Base-by-base conservation (phyloP, 2,888 invertebrate genomes). In the Ctena decussata region DNA sequence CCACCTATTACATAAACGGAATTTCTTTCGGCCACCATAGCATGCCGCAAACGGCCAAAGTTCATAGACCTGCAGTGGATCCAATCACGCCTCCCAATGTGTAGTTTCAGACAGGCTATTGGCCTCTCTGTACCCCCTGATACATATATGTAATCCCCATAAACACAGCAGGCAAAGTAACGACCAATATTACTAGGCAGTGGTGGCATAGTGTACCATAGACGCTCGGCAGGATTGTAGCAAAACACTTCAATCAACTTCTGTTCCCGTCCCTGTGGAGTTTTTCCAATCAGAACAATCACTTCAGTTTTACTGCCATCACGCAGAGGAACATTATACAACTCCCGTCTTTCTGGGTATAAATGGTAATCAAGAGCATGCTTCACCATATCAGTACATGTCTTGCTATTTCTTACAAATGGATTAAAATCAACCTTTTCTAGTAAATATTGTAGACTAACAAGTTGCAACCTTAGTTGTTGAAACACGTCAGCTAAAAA, bases 31-130 rank as follows among this genome's bases (percentile, higher is more conserved):
- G 87, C 60, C 0, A 89, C 89, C 89, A 89, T 89, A 0, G 87
- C 87, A 80, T 89, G 89, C 35, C 89, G 73, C 0, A 87, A 72
- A 11, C 89, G 77, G 11, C 89, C 89, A 80, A 84, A 87, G 75
- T 89, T 87, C 87, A 89, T 87, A n/a, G 86, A 87, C 30, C 85
- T 80, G 70, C 89, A 89, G 53, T 89, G 89, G n/a, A 89, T 89
- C 89, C 89, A 89, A 69, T 89, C 89, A 37, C 85, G 60, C 12
- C 89, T 75, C 5, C 85, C 85, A 24, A 89, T 82, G 70, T 89
- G 86, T 24, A 89, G 73, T 72, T 89, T 89, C 49, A 89, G 46
- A 44, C 89, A 89, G 18, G 89, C 89, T 24, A 89, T 86, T 30
- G 89, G 89, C 75, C 86, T 60, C 49, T 89, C 89, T 21, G 89